Evolutionary conservation across 92 coral and sea anemone species (phyloP), one percentile per base, ranked within the genome.

Genomic region (Umimayanthus chanpuru): DNA sequence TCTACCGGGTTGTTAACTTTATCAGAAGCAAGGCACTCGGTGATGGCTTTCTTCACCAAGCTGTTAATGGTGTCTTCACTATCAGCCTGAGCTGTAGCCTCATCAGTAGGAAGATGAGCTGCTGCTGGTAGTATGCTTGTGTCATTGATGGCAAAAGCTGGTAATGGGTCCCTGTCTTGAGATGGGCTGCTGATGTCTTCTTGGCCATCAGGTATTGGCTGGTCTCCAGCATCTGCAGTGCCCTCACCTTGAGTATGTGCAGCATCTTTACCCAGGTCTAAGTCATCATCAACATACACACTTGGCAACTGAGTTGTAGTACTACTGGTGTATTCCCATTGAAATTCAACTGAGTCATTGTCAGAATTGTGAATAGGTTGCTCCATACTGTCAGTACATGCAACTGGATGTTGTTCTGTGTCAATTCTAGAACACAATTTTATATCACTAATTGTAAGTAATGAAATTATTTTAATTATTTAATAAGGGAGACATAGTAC

Each of bases 21-120:
- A 79, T 79, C 82, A 5, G 82, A 79, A 10, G 66, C 40, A 49
- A 49, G 66, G 41, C 66, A 79, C 70, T 79, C 68, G 0, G 66
- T 79, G 82, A 79, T 79, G 82, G 82, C 67, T 79, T 79, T 53
- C 43, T 79, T 53, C 65, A 79, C 82, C 82, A 79, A 79, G 41
- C 68, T 49, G 82, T 49, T 67, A 49, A 79, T 79, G 40, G 41
- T 79, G n/a, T 50, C 41, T 79, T 79, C 70, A 9, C 26, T 55
- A 56, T 53, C 44, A 79, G n/a, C 83, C 43, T 29, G 43, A 79
- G 71, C 83, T 79, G 83, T 12, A 44, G 68, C 67, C 70, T 2
- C 70, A 26, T 79, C 83, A 50, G 44, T 79, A 79, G 68, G 67
- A 43, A 79, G 68, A 44, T 47, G 5, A 41, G 16, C n/a, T 30